Evolutionary conservation across 1,140 invertebrate species (phyloP), one percentile per base, ranked within the genome.

Genomic region (Ooceraea biroi): DNA sequence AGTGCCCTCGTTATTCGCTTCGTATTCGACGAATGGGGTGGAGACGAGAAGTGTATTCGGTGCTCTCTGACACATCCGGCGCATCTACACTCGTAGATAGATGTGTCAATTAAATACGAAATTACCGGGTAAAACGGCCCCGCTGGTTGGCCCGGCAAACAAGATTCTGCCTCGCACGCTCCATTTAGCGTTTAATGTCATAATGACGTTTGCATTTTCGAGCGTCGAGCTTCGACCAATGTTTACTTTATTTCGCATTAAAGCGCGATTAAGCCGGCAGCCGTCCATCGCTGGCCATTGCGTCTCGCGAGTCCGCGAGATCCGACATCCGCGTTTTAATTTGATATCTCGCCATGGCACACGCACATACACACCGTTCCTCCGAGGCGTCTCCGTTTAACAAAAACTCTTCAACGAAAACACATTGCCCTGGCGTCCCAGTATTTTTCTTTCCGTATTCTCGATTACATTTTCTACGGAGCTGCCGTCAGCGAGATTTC

Each of bases 161-260:
- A 73, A 63, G 63, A 55, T 48, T 36, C 46, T 58, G 68, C 83
- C 72, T 84, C 72, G 72, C 83, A 69, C 44, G 60, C 57, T 80
- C 84, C 77, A 85, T 92, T 93, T 91, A 92, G 91, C 92, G 90
- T 92, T 93, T 92, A 93, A 93, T 91, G 90, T 92, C 87, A 90
- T 92, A 92, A 93, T 93, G 90, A 92, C 87, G 85, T 86, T 90
- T 88, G 88, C 88, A 89, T 92, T 93, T 92, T 91, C 88, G 87
- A 74, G 36, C 76, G 55, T 36, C 71, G 52, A 10, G 10, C 85
- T 36, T 82, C 58, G 22, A 22, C 22, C 58, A 27, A 46, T 91
- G 91, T 93, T 92, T 92, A 87, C 87, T 92, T 92, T 92, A 91
- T 91, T 92, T 90, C 63, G 90, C 91, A 92, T 92, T 92, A 93